Percentiles rank a stretch among this genome's conserved stretches.
Conservation (phyloP, 2,113 vertebrate species). For the Eulacestoma nigropectus region DNA sequence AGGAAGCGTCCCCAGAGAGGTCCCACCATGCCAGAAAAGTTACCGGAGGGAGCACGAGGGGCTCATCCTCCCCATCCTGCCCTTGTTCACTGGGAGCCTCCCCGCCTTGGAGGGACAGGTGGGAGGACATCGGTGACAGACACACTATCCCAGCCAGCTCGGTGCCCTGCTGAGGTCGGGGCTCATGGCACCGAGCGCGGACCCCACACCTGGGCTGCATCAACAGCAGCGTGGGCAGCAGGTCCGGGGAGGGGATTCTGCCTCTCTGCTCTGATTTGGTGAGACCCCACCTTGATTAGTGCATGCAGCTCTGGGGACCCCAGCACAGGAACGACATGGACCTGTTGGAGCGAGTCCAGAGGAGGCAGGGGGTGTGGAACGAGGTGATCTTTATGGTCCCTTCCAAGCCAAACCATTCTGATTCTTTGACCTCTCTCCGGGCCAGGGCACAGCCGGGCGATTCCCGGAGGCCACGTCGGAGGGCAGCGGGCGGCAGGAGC, state of each 20-base stretch:
- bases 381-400: neutral
- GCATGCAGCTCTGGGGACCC: neutral
- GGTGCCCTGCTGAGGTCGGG: fast-evolving
- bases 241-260: neutral
- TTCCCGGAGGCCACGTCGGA: neutral
- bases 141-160: neutral
- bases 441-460: neutral
- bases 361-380: neutral
- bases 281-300: fast-evolving
- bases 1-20: fast-evolving
- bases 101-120: neutral
- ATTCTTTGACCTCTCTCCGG: fast-evolving
- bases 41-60: fast-evolving
- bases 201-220: neutral
- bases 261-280: neutral
- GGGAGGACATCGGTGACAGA: neutral
- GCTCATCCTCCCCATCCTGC: neutral
- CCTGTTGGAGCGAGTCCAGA: neutral
- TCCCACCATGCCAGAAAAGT: fast-evolving
- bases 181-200: neutral
- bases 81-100: neutral
- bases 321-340: neutral
- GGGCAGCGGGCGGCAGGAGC: too few species aligned
- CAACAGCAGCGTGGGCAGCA: neutral
- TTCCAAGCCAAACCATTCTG: neutral